Evolutionary conservation across 2,113 vertebrate genomes (phyloP).

Genomic region (Raja brachyura): DNA sequence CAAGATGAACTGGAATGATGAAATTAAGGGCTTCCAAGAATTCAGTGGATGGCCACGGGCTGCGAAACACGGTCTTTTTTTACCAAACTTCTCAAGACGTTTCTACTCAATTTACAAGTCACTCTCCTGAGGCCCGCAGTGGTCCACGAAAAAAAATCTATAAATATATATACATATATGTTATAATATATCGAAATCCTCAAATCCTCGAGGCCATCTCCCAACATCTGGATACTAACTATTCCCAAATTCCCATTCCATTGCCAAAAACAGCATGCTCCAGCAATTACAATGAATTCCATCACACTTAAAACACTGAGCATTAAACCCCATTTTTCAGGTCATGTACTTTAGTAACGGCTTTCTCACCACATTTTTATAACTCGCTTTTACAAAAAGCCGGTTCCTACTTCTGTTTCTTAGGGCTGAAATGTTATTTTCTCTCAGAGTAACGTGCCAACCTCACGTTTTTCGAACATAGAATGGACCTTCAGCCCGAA

Average conservation of each 20-base stretch:
- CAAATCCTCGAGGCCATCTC: slow-evolving; percentile 28
- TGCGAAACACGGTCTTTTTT: slow-evolving; percentile 12
- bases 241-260: slow-evolving; percentile 17
- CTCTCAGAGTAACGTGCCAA: neutral
- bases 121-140: neutral
- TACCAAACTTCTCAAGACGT: slow-evolving; percentile 23
- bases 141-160: slow-evolving; percentile 35
- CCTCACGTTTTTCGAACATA: too few relatives aligned
- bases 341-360: slow-evolving; percentile 29
- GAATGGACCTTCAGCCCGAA: too few relatives aligned
- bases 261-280: slow-evolving; percentile 32
- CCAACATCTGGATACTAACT: slow-evolving; percentile 32
- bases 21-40: slow-evolving; percentile 36
- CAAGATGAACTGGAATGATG: slow-evolving; percentile 32
- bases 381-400: neutral
- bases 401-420: neutral
- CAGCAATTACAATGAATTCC: slow-evolving; percentile 34
- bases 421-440: neutral
- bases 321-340: slow-evolving; percentile 17
- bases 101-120: slow-evolving; percentile 22
- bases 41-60: neutral
- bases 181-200: slow-evolving; percentile 9
- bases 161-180: neutral
- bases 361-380: neutral
- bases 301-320: slow-evolving; percentile 36